Evolutionary conservation across 2,113 vertebrate species (phyloP), one percentile per base, ranked within the genome.

Genomic region (Marmota monax): DNA sequence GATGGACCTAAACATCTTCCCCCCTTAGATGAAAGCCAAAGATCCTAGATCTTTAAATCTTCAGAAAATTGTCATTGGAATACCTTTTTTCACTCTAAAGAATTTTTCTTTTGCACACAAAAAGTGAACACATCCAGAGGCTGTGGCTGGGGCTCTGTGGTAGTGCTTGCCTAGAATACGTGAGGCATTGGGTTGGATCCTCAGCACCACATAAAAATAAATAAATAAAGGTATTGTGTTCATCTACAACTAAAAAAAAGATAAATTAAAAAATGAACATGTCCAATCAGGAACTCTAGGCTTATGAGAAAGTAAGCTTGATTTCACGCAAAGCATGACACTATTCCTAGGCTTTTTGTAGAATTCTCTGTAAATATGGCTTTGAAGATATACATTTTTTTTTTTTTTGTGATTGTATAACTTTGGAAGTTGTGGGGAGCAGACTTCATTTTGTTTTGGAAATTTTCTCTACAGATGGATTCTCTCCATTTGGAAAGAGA

Each of bases 81-180:
- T 88, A 85, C 2, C 6, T 72, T 87, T 92, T 90, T 79, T 63
- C 42, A 95, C 51, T 85, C 32, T 85, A 69, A 94, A 92, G 11
- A 80, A 92, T 92, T 53, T 92, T 32, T 86, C 76, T 84, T 90
- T 92, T 85, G 39, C 32, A 86, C 37, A 91, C 29, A 94, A 93
- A 91, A 96, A 92, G 12, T 70, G 20, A 96, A 83, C 29, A 87
- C 61, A 76, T 58, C 48, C 84, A 87, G 48, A 13, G 48, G 12
- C 48, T 51, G 48, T 2, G 48, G 48, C 12, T 51, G 48, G 10
- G 48, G 48, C 48, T 51, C 48, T 2, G 48, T 13, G 48, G 12
- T 13, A 51, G 48, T 51, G 48, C 48, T 51, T 51, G 48, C 11
- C 48, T 51, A 13, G 48, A 11, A 51, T 51, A 13, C 48, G 2